phyloP scores from a whole-genome alignment of 2,888 invertebrate species.

The Cabera pusaria region DNA sequence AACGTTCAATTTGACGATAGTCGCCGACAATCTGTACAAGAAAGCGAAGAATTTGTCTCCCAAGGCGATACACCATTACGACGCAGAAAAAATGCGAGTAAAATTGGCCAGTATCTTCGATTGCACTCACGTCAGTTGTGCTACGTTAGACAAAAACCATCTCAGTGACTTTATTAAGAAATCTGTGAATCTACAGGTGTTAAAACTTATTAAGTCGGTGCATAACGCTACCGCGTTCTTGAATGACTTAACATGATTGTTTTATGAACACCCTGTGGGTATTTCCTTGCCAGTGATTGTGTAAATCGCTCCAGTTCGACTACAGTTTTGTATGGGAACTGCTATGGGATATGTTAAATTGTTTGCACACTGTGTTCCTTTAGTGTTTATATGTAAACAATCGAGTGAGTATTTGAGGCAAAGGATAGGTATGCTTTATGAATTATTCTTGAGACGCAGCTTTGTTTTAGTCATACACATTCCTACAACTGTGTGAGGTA shows the following conservation, averaged over 20 bases:
- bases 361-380: too few species aligned
- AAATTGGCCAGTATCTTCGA: constrained; percentile 59
- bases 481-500: too few species aligned
- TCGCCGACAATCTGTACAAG: constrained; percentile 59
- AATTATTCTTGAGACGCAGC: too few species aligned
- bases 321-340: too few species aligned
- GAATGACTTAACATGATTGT: constrained; percentile 64
- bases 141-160: constrained; percentile 47
- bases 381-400: too few species aligned
- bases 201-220: constrained; percentile 56
- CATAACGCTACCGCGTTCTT: constrained; percentile 63
- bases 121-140: constrained; percentile 50
- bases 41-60: constrained; percentile 62
- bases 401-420: too few species aligned
- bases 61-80: constrained; percentile 60
- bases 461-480: too few species aligned
- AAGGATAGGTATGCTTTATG: too few species aligned
- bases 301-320: too few species aligned
- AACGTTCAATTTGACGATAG: constrained; percentile 55
- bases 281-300: too few species aligned
- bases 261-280: neutral
- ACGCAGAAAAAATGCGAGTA: constrained; percentile 54
- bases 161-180: constrained; percentile 58
- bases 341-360: too few species aligned
- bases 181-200: constrained; percentile 58